phyloP scores from a whole-genome alignment of 2,113 vertebrate species.

The Gulo gulo region DNA sequence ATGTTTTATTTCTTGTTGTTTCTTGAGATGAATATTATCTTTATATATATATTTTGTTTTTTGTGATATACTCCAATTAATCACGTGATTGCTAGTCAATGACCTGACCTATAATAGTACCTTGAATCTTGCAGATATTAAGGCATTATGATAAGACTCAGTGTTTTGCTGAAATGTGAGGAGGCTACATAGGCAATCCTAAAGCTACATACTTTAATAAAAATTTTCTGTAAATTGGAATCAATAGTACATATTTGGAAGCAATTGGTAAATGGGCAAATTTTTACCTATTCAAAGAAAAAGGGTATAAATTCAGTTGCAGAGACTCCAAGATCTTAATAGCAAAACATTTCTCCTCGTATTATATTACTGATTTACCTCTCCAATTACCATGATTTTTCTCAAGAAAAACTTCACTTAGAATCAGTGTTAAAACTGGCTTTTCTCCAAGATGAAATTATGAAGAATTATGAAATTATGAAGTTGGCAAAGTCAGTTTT shows the following conservation, averaged over 20 bases:
- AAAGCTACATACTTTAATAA: not conserved
- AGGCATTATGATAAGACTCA: not conserved
- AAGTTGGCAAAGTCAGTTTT: constrained; percentile 19
- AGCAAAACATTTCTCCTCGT: not conserved
- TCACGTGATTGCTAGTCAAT: not conserved
- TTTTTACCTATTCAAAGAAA: constrained; percentile 22
- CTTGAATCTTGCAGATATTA: constrained; percentile 27
- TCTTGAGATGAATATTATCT: constrained; percentile 36
- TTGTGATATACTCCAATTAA: not conserved
- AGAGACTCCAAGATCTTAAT: constrained; percentile 40
- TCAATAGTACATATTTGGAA: constrained; percentile 49
- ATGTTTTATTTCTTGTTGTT: constrained; percentile 22
- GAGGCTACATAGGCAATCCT: not conserved
- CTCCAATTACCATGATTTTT: constrained; percentile 26
- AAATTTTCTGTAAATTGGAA: constrained; percentile 20
- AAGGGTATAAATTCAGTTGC: constrained; percentile 34
- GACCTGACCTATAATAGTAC: constrained; percentile 16
- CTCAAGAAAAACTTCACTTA: constrained; percentile 16
- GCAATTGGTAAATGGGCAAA: constrained; percentile 42
- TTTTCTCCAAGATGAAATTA: constrained; percentile 47
- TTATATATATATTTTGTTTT: constrained; percentile 7
- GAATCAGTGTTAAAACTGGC: not conserved
- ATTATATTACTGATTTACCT: not conserved
- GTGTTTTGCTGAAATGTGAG: constrained; percentile 46
- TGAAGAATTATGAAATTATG: not conserved